phyloP scores from a whole-genome alignment of 1,140 invertebrate species.

The Halyomorpha halys region DNA sequence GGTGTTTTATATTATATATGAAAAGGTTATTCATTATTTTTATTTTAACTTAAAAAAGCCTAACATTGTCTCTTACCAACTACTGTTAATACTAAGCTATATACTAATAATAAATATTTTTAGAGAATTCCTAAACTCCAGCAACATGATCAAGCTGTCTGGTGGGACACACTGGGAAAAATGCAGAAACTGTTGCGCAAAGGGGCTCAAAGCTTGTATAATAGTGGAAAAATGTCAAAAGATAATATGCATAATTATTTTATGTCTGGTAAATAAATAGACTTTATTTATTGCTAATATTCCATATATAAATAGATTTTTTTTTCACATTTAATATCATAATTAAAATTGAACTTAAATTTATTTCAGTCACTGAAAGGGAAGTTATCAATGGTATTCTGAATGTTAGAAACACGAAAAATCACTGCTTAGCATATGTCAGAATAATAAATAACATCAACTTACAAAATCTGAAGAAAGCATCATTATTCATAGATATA shows the following conservation, averaged over 20 bases:
- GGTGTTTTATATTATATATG: too few relatives aligned
- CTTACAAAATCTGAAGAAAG: slow-evolving; percentile 86
- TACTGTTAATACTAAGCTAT: too few relatives aligned
- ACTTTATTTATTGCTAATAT: slow-evolving; percentile 24
- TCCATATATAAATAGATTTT: slow-evolving; percentile 4
- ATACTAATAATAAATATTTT: slow-evolving; percentile 30
- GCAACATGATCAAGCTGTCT: slow-evolving; percentile 89
- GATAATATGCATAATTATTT: slow-evolving; percentile 97
- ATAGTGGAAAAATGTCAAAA: slow-evolving; percentile 75
- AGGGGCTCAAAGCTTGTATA: slow-evolving; percentile 73
- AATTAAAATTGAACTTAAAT: slow-evolving; percentile 22
- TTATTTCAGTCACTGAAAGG: slow-evolving; percentile 79
- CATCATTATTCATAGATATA: slow-evolving; percentile 90
- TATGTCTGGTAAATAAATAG: slow-evolving; percentile 72
- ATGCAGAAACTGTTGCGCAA: slow-evolving; percentile 92
- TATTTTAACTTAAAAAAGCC: too few relatives aligned
- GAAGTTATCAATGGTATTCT: slow-evolving; percentile 93
- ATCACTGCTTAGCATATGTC: slow-evolving; percentile 91
- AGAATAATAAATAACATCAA: slow-evolving; percentile 97
- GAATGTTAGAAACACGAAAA: slow-evolving; percentile 89
- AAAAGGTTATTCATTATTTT: too few relatives aligned
- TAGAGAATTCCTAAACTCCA: slow-evolving; percentile 86
- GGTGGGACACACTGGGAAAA: slow-evolving; percentile 93
- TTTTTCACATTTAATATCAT: too few relatives aligned
- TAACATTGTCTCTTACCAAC: too few relatives aligned